Conservation (phyloP, 2,888 invertebrate species). For the Drosophila infuscata region DNA sequence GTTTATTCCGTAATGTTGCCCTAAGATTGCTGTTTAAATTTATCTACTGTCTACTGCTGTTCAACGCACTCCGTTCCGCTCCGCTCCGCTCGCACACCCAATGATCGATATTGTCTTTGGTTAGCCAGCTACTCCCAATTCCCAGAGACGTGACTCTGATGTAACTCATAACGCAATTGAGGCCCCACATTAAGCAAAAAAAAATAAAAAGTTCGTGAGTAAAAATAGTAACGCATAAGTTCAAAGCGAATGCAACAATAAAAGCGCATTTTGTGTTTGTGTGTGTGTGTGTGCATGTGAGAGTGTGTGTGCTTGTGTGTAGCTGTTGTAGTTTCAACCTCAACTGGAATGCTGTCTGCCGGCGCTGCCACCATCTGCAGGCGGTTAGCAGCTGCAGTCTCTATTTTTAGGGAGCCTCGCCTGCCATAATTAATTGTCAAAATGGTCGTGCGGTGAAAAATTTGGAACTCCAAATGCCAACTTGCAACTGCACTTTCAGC, state of each 20-base stretch:
- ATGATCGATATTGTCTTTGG: constrained; percentile 50
- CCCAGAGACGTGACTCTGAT: constrained; percentile 51
- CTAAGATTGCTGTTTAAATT: constrained; percentile 5
- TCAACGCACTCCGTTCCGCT: constrained; percentile 20
- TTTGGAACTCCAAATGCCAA: constrained; percentile 6
- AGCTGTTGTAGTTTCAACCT: constrained; percentile 38
- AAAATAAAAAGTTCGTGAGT: constrained; percentile 37
- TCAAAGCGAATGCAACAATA: constrained; percentile 37
- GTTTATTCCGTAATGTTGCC: constrained; percentile 32
- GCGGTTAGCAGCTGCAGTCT: constrained; percentile 51
- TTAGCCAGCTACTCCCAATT: constrained; percentile 18
- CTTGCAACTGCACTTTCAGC: constrained; percentile 2
- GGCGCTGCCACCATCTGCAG: constrained; percentile 35
- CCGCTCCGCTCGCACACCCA: constrained; percentile 17
- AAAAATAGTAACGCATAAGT: constrained; percentile 23
- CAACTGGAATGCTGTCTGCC: constrained; percentile 56
- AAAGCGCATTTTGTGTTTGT: constrained; percentile 16
- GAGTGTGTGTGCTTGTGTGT: constrained; percentile 11
- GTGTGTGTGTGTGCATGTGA: constrained; percentile 5
- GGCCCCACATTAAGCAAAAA: constrained; percentile 29
- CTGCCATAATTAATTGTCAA: constrained; percentile 46
- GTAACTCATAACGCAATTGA: constrained; percentile 51
- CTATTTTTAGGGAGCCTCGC: constrained; percentile 62
- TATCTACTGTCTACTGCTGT: constrained; percentile 17
- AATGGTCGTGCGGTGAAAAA: constrained; percentile 25